phyloP scores from a whole-genome alignment of 2,888 invertebrate genomes.

The Vesta saturnalis region DNA sequence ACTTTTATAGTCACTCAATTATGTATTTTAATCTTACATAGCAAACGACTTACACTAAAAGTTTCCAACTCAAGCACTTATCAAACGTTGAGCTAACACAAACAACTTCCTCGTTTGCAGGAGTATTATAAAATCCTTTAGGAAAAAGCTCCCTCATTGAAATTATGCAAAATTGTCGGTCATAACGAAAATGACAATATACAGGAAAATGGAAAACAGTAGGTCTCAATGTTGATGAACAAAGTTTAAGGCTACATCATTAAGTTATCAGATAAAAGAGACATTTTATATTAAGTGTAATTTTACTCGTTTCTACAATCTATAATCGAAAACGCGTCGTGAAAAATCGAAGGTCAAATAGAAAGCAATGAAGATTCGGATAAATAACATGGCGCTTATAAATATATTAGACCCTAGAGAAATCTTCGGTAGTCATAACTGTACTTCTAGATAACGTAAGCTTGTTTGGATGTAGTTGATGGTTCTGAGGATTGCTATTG shows the following conservation, averaged over 20 bases:
- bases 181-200: slow-evolving; percentile 39
- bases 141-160: slow-evolving; percentile 24
- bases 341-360: slow-evolving; percentile 34
- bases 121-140: slow-evolving; percentile 24
- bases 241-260: slow-evolving; percentile 19
- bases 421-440: slow-evolving; percentile 48
- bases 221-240: slow-evolving; percentile 21
- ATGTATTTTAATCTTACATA: slow-evolving; percentile 9
- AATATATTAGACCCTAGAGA: slow-evolving; percentile 48
- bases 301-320: slow-evolving; percentile 35
- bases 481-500: slow-evolving; percentile 36
- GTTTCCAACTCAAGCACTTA: slow-evolving; percentile 17
- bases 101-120: slow-evolving; percentile 22
- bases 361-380: slow-evolving; percentile 44
- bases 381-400: slow-evolving; percentile 46
- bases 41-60: slow-evolving; percentile 11
- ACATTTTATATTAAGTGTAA: slow-evolving; percentile 40
- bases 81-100: slow-evolving; percentile 12
- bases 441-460: slow-evolving; percentile 43
- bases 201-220: slow-evolving; percentile 29
- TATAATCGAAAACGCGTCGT: slow-evolving; percentile 31
- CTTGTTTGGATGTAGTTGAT: slow-evolving; percentile 37
- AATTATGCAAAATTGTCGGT: slow-evolving; percentile 43
- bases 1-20: slow-evolving; percentile 9
- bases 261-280: slow-evolving; percentile 37